phyloP scores from a whole-genome alignment of 2,888 invertebrate species.

The Cheilosia vernalis region DNA sequence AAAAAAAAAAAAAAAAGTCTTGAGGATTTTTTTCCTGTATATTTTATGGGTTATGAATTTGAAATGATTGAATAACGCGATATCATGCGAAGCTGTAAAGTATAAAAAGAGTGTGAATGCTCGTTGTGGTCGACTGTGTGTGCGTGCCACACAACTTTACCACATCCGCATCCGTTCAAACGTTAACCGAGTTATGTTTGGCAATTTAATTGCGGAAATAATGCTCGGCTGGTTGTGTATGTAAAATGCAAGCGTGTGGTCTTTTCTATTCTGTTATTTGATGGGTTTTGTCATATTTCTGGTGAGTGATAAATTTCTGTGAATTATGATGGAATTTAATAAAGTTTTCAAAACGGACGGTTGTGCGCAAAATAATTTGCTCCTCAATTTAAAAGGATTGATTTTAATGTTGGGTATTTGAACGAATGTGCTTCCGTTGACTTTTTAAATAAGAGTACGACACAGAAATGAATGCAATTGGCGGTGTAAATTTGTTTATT shows the following conservation, averaged over 20 bases:
- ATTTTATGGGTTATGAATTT: conserved; percentile 61
- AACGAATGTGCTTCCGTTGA: too few relatives aligned
- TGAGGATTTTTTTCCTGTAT: conserved; percentile 33
- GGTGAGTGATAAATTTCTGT: neutral
- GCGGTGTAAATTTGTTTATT: too few relatives aligned
- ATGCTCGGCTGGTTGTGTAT: conserved; percentile 22
- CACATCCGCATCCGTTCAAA: conserved; percentile 23
- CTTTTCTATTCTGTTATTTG: neutral
- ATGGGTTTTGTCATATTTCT: conserved; percentile 9
- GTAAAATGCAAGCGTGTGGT: conserved; percentile 4
- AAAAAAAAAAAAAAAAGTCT: conserved; percentile 16
- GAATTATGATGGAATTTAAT: too few relatives aligned
- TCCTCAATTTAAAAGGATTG: too few relatives aligned
- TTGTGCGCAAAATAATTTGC: too few relatives aligned
- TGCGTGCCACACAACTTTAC: conserved; percentile 15
- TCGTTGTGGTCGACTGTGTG: conserved; percentile 6
- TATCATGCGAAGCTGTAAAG: conserved; percentile 38
- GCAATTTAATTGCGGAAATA: conserved; percentile 49
- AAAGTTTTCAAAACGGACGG: too few relatives aligned
- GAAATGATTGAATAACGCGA: conserved; percentile 58
- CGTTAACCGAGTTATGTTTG: conserved; percentile 34
- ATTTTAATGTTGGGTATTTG: too few relatives aligned
- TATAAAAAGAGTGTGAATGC: conserved; percentile 41
- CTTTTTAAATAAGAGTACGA: too few relatives aligned
- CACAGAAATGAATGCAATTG: too few relatives aligned